These are phyloP conservation scores for Danionella dracula DNA, from an alignment of 2,797 vertebrate species.

Conservation along the genomic window DNA sequence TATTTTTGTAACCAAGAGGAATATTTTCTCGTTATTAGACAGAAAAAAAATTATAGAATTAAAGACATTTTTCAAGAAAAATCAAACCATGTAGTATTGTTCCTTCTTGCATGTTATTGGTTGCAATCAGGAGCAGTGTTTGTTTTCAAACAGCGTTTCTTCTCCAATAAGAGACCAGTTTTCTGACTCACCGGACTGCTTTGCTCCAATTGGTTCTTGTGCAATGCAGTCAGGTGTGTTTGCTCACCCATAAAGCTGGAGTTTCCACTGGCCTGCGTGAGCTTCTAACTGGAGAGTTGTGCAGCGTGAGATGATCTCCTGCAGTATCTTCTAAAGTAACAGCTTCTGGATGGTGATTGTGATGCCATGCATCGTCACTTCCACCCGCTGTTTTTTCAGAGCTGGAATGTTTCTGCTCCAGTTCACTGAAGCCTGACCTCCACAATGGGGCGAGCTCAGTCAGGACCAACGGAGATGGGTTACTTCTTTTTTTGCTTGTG, in stretches of 20 bases:
- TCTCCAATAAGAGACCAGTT: slow-evolving; percentile 46
- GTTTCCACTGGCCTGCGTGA: slow-evolving; percentile 40
- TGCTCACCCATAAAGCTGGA: slow-evolving; percentile 43
- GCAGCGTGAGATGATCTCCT: not conserved
- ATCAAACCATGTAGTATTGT: too few species aligned
- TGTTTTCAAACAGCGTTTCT: slow-evolving; percentile 35
- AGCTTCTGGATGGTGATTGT: not conserved
- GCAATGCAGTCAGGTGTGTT: slow-evolving; percentile 62
- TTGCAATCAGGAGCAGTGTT: slow-evolving; percentile 14
- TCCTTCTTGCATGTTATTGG: not conserved
- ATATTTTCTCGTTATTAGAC: too few species aligned
- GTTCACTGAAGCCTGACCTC: slow-evolving; percentile 57
- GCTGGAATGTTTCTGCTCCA: slow-evolving; percentile 73
- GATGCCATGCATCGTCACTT: not conserved
- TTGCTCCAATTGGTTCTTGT: slow-evolving; percentile 57
- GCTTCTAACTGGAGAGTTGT: too few species aligned
- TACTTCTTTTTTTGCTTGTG: not conserved
- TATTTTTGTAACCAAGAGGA: too few species aligned
- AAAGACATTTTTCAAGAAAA: too few species aligned
- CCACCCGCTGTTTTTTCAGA: not conserved
- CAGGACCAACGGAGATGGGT: slow-evolving; percentile 27
- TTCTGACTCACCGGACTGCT: slow-evolving; percentile 47
- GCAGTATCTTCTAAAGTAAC: not conserved
- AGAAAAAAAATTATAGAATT: too few species aligned
- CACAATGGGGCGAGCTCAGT: slow-evolving; percentile 59